Evolutionary conservation across 2,113 vertebrate genomes (phyloP), one percentile per base, ranked within the genome.

Genomic region (Pseudopodoces humilis): DNA sequence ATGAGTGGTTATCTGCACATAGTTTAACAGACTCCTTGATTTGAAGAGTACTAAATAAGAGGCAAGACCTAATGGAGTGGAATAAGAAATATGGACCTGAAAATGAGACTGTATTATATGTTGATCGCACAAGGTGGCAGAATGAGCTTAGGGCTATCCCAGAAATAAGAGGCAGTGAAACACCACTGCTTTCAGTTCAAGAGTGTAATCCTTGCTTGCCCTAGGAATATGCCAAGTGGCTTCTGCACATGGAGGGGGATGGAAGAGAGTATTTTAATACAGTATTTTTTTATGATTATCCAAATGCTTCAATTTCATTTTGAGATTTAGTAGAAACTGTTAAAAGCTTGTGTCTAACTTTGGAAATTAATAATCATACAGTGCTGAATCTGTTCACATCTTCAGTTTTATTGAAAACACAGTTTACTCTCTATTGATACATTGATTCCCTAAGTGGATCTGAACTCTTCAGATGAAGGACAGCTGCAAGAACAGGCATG

Each of bases 111-210:
- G 98, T 98, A 98, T 96, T 98, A 80, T 98, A 64, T 87, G 86
- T 91, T 88, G 79, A 86, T 96, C 96, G 97, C 98, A 98, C 98
- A 97, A 98, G 98, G 97, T 98, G 98, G 98, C 98, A 98, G 98
- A 97, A 96, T 94, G 93, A 97, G 97, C 97, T 97, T 85, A 96
- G 91, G 75, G 60, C 35, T 96, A 56, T 80, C 60, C 59, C 86
- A 88, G 75, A 60, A 85, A 69, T 13, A 52, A 11, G 30, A 83
- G 49, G 28, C 43, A 31, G 78, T 68, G 81, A 76, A 46, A 28
- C 88, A 79, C 83, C 69, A 18, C 44, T 81, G 69, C 53, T 83
- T 88, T 84, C 76, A 86, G 83, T 49, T 39, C 81, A 88, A 75
- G 53, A 75, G 14, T 20, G 3, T 33, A 89, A 89, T 88, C 80